Evolutionary conservation across 2,113 vertebrate species (phyloP).

Genomic region (Hyla sarda): DNA sequence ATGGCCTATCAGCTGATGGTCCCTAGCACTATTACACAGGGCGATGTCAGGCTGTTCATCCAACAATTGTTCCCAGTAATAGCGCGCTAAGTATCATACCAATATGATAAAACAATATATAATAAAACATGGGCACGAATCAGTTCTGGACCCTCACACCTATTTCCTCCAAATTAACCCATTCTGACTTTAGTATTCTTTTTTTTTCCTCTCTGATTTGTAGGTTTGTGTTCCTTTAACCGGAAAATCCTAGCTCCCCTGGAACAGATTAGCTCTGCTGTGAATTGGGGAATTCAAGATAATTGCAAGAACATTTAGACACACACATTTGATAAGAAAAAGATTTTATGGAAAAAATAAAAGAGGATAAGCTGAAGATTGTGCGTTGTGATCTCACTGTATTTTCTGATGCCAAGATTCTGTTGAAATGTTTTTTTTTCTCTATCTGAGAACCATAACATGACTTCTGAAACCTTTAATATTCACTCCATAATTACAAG

Average conservation of each 20-base stretch:
- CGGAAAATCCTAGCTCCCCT: not conserved
- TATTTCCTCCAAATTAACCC: no score
- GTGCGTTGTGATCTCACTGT: conserved; percentile 36
- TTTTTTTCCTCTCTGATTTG: not conserved
- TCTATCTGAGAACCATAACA: conserved; percentile 31
- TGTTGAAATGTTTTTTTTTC: conserved; percentile 45
- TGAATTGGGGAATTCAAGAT: not conserved
- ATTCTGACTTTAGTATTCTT: not conserved
- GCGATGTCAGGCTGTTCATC: no score
- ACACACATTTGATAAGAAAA: not conserved
- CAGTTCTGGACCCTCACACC: no score
- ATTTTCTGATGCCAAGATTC: conserved; percentile 11
- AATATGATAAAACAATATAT: no score
- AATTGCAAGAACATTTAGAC: not conserved
- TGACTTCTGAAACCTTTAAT: conserved; percentile 31
- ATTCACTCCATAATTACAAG: conserved; percentile 54
- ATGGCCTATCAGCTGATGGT: no score
- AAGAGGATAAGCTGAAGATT: not conserved
- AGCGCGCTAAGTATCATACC: no score
- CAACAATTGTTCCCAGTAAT: no score
- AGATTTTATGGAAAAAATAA: not conserved
- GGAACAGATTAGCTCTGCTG: not conserved
- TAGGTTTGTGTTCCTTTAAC: not conserved
- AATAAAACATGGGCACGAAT: no score
- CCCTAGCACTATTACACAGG: no score